phyloP scores from a whole-genome alignment of 1,140 invertebrate species.

The Calliopsis andreniformis region DNA sequence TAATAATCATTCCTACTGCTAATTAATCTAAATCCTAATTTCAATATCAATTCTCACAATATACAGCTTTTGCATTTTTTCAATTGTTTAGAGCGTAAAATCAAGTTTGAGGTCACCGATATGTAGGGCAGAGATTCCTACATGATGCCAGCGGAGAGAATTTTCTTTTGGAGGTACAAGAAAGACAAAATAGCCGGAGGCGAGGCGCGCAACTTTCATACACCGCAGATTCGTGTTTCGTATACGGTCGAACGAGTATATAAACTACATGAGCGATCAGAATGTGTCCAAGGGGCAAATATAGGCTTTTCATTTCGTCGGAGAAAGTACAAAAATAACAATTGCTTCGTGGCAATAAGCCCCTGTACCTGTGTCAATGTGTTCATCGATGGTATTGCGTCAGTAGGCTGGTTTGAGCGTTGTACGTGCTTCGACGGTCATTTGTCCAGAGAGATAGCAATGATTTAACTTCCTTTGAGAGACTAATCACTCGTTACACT shows the following conservation, averaged over 20 bases:
- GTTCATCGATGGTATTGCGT: constrained; percentile 54
- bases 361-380: constrained; percentile 11
- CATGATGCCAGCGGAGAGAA: background rate
- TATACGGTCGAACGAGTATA: background rate
- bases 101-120: background rate
- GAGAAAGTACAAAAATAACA: constrained; percentile 69
- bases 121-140: constrained; percentile 3
- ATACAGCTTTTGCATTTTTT: too few species aligned
- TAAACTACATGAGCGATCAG: background rate
- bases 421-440: constrained; percentile 48
- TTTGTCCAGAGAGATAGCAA: constrained; percentile 4
- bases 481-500: background rate
- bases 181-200: constrained; percentile 21
- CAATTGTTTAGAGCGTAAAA: background rate
- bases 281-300: background rate
- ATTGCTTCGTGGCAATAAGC: constrained; percentile 50
- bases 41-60: too few species aligned
- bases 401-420: constrained; percentile 23
- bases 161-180: constrained; percentile 18
- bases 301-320: constrained; percentile 35
- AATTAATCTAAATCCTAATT: too few species aligned
- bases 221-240: constrained; percentile 23
- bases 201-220: constrained; percentile 25
- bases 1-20: too few species aligned
- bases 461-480: background rate